Evolutionary conservation across 2,888 invertebrate species (phyloP), one percentile per base, ranked within the genome.

Genomic region (Apotomis capreana): DNA sequence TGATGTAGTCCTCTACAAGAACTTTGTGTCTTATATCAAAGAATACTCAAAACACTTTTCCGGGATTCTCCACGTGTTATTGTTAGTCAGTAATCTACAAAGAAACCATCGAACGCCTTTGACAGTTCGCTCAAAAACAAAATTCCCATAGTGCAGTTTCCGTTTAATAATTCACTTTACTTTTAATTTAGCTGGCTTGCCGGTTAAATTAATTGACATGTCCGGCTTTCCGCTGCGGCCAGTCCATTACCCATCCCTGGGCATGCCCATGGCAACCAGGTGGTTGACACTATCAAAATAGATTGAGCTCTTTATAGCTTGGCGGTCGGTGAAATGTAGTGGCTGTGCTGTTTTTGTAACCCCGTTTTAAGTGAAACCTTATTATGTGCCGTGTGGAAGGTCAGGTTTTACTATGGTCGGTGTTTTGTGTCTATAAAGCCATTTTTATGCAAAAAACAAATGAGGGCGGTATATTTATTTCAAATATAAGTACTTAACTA

Each of bases 141-240:
- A 44, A 54, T 12, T 40, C 13, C 6, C n/a, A 36, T 64, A 15
- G 10, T 64, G 69, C 46, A 49, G 49, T 36, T 51, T 68, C 37
- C 36, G 13, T 70, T 70, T 52, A 67, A 62, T 60, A 70, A 68
- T 68, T 67, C 54, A 72, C 62, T 68, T 68, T 68, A 71, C 55
- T 68, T 71, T 74, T 71, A 71, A 68, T 74, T 64, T 68, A 60
- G 68, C 63, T 55, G 73, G 70, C 64, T 71, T 62, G 67, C 61
- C 64, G 69, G 57, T 51, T 72, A 72, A 72, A 72, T 72, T 72
- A 75, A 75, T 75, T 75, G 75, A 75, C 74, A 68, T 63, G 71
- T 74, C 74, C 71, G 74, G 75, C 74, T 65, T 75, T 71, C 68
- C 52, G 63, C 49, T 58, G 64, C 36, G 54, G 68, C 15, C 6